Evolutionary conservation across 2,797 vertebrate genomes (phyloP).

Genomic region (Schizopygopsis malacanthus): DNA sequence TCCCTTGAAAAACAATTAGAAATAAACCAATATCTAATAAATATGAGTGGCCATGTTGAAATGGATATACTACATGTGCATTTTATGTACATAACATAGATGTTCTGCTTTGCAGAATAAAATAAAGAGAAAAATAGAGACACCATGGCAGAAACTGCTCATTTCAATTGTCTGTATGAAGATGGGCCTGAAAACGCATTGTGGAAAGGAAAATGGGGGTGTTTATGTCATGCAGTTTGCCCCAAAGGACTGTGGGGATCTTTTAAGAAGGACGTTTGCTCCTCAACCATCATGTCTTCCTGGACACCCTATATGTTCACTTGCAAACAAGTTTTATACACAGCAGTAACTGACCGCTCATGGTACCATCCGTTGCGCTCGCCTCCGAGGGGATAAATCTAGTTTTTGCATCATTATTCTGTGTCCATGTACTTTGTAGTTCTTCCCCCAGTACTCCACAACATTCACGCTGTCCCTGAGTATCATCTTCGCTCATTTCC

Average conservation of each 20-base stretch:
- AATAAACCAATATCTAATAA: conserved; percentile 51
- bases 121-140: conserved; percentile 8
- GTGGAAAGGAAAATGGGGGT: background rate
- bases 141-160: background rate
- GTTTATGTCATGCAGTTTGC: conserved; percentile 59
- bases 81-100: conserved; percentile 52
- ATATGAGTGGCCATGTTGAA: conserved; percentile 48
- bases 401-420: conserved; percentile 4
- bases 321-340: conserved; percentile 56
- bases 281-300: background rate
- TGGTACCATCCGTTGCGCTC: conserved; percentile 3
- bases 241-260: conserved; percentile 30
- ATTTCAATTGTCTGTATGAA: conserved; percentile 1
- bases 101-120: conserved; percentile 34
- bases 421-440: background rate
- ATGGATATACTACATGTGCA: conserved; percentile 39
- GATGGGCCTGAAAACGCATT: conserved; percentile 12
- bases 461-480: conserved; percentile 58
- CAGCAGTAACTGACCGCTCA: conserved; percentile 35
- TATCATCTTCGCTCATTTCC: conserved; percentile 48
- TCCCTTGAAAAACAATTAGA: conserved; percentile 48
- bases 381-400: background rate
- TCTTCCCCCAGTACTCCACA: conserved; percentile 9
- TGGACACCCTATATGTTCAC: background rate
- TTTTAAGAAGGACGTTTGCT: background rate